Evolutionary conservation across 1,140 invertebrate species (phyloP), one percentile per base, ranked within the genome.

Genomic region (Pteromalus puparum): DNA sequence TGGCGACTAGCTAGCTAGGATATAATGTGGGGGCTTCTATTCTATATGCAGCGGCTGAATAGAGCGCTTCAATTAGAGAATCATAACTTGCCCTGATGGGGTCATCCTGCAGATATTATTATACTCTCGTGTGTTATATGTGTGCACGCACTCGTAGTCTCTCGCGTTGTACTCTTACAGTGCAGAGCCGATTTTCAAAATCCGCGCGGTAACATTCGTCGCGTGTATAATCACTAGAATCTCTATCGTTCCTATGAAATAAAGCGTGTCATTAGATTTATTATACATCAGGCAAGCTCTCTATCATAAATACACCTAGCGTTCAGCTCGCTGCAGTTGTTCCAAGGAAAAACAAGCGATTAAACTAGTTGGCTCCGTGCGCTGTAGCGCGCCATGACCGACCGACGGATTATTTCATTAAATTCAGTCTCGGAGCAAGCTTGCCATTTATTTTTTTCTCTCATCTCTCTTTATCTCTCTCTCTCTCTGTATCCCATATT

Each of bases 31-130:
- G 89, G 88, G 90, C 88, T 90, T 90, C 90, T 88, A 90, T 91
- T 91, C 90, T 90, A 89, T 89, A 90, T 90, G 90, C 90, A 88
- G 67, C 87, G 87, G 89, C 89, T 91, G 91, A 91, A 92, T 91
- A 89, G 90, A 88, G 87, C 88, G 88, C 87, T 90, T 91, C 91
- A 92, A 92, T 92, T 92, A 92, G 91, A 91, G 90, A 92, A 92
- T 92, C 91, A 89, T 91, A 92, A 91, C 90, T 92, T 90, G 90
- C 86, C 89, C 87, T 91, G 91, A 92, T 90, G 89, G 88, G 87
- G 86, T 89, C 88, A 90, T 90, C 89, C 89, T 89, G 88, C 89
- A 83, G 86, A 84, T 87, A 88, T 89, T 88, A 88, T 87, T 84
- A 82, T 85, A 89, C 84, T 28, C 83, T 34, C 53, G 75, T 70